Percentiles rank a stretch among this genome's conserved stretches.
Conservation (phyloP, 2,797 vertebrate species). For the Rhincodon typus region DNA sequence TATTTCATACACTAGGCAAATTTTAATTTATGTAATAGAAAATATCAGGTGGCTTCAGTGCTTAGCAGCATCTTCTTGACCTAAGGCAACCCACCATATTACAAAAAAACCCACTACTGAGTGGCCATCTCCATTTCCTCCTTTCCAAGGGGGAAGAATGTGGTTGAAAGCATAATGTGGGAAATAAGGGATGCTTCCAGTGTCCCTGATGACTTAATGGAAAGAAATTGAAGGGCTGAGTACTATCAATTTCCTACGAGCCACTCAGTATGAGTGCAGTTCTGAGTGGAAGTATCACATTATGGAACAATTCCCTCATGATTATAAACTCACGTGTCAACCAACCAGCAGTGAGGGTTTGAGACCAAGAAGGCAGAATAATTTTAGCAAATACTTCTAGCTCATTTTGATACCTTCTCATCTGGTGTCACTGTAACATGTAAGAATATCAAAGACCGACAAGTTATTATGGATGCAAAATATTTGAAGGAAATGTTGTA, state of each 20-base stretch:
- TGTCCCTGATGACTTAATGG: no score
- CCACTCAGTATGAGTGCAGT: background rate
- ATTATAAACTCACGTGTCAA: background rate
- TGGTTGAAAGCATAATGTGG: background rate
- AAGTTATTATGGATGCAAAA: background rate
- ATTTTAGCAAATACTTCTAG: background rate
- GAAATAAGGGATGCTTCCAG: no score
- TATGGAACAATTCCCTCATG: background rate
- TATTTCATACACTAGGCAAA: background rate
- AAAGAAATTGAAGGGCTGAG: background rate
- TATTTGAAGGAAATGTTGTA: background rate
- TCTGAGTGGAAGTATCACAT: background rate
- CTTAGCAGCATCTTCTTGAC: background rate
- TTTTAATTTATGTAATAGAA: background rate
- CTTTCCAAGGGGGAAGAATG: background rate
- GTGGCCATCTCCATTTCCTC: background rate
- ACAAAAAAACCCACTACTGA: background rate
- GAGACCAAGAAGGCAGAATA: background rate
- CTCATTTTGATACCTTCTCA: background rate
- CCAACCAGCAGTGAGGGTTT: background rate
- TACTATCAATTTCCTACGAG: background rate
- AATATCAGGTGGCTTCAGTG: background rate
- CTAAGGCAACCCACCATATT: background rate
- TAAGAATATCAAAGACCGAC: background rate
- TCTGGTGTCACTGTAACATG: background rate